Percentiles rank a stretch among this genome's conserved stretches.
phyloP scores from a whole-genome alignment of 2,888 invertebrate genomes.

The Nomada goodeniana region DNA sequence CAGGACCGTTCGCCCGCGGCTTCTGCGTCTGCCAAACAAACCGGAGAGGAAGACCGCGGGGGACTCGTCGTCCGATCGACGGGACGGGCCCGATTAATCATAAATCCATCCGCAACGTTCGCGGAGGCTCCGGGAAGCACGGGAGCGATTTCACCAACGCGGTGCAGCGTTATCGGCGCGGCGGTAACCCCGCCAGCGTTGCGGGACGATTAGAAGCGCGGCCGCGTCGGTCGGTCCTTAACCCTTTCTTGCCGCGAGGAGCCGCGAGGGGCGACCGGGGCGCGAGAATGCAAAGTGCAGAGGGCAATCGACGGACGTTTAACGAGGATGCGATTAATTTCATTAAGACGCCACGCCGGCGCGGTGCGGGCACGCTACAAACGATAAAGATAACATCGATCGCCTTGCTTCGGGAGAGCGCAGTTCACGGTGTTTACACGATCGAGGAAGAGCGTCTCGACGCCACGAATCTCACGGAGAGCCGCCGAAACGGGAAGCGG shows the following conservation, averaged over 20 bases:
- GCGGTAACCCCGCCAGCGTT: neutral
- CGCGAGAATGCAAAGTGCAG: neutral
- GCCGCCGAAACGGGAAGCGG: too few species aligned
- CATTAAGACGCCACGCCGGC: slow-evolving; percentile 9
- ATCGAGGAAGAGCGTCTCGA: too few species aligned
- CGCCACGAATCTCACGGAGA: too few species aligned
- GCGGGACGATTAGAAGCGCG: neutral
- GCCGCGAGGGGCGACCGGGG: neutral
- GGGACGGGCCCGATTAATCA: too few species aligned
- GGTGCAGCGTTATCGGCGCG: neutral
- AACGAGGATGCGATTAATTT: slow-evolving; percentile 31
- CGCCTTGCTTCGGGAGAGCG: neutral
- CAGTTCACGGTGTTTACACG: neutral
- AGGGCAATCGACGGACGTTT: slow-evolving; percentile 11
- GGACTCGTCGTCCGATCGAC: too few species aligned
- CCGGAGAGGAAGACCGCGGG: too few species aligned
- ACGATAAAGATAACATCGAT: slow-evolving; percentile 24
- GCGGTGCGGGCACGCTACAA: neutral
- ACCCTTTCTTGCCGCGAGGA: slow-evolving; percentile 7
- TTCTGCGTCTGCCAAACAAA: too few species aligned
- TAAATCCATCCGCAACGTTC: too few species aligned
- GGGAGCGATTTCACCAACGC: neutral
- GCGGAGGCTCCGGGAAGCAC: neutral
- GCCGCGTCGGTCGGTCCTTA: slow-evolving; percentile 2
- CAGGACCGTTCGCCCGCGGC: too few species aligned